Percentiles rank a stretch among this genome's conserved stretches.
Evolutionary conservation across 2,113 vertebrate genomes (phyloP).

Genomic region (Eulacestoma nigropectus): DNA sequence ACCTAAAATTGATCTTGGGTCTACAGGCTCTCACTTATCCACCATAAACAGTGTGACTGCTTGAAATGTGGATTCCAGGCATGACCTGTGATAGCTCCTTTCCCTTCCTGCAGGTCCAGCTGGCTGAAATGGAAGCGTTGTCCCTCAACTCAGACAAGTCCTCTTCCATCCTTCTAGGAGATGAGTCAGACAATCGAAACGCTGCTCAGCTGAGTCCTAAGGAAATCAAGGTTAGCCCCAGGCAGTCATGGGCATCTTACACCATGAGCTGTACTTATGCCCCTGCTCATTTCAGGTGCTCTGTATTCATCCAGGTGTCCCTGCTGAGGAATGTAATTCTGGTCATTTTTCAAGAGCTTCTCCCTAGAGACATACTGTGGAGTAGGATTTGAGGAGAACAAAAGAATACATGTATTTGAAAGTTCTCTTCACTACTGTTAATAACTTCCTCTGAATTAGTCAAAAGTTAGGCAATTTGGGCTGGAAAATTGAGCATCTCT

Average conservation of each 20-base stretch:
- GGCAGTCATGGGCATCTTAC: neutral
- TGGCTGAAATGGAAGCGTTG: conserved; percentile 94
- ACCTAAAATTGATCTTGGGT: conserved; percentile 28
- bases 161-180: conserved; percentile 86
- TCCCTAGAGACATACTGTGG: neutral
- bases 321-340: neutral
- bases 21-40: conserved; percentile 40
- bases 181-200: conserved; percentile 86
- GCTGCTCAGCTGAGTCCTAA: conserved; percentile 75
- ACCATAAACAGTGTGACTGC: conserved; percentile 3
- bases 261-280: neutral
- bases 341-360: neutral
- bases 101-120: conserved; percentile 79
- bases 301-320: neutral
- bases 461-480: neutral
- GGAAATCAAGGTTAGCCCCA: conserved; percentile 78
- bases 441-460: neutral
- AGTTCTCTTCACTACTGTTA: neutral
- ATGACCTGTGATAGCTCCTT: conserved; percentile 4
- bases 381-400: neutral
- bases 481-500: neutral
- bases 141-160: conserved; percentile 96
- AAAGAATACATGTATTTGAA: neutral
- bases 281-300: neutral
- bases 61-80: neutral